Conservation (phyloP, 2,797 vertebrate species). For the Ceyx erithaca region DNA sequence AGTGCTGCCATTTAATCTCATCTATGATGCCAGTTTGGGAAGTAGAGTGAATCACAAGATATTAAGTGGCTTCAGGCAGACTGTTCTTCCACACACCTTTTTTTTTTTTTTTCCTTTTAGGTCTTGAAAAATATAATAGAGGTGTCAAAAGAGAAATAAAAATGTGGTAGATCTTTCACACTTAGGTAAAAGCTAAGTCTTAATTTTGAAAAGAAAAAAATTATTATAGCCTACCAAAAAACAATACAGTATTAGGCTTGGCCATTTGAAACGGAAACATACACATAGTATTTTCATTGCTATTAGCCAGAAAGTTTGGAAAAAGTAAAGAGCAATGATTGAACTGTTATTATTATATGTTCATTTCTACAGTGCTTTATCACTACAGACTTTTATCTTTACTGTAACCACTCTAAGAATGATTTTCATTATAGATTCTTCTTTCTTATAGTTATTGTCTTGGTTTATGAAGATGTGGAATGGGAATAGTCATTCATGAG, state of each 20-base stretch:
- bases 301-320: not conserved
- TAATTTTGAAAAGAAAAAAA: not conserved
- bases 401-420: not conserved
- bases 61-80: not conserved
- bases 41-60: not conserved
- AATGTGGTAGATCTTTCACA: not conserved
- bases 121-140: not conserved
- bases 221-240: not conserved
- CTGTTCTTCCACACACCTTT: fast-evolving
- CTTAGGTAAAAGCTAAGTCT: not conserved
- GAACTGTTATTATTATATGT: not conserved
- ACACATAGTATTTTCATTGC: not conserved
- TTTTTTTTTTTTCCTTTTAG: too few species aligned
- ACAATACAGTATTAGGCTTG: not conserved
- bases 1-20: not conserved
- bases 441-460: not conserved
- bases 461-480: not conserved
- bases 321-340: not conserved
- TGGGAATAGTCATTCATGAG: not conserved
- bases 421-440: not conserved
- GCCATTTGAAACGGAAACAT: not conserved
- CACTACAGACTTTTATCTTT: not conserved
- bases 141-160: not conserved
- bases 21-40: not conserved
- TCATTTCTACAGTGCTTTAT: not conserved